Evolutionary conservation across 2,113 vertebrate species (phyloP).

Genomic region (Mobula hypostoma): DNA sequence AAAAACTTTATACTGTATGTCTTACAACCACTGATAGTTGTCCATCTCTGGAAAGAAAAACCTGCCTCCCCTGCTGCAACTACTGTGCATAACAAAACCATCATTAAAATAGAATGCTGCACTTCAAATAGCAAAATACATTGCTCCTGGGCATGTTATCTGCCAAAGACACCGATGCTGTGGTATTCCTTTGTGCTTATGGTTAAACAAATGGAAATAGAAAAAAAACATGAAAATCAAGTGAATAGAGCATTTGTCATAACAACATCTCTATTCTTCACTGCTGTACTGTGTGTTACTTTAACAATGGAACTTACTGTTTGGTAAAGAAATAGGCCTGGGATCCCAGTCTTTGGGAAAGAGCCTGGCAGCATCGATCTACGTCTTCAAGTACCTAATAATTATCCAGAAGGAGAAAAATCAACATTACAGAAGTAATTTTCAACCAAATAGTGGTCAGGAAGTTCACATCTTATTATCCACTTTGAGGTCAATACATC

Average conservation of each 20-base stretch:
- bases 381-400: conserved; percentile 88
- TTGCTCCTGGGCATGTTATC: conserved; percentile 47
- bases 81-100: conserved; percentile 47
- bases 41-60: conserved; percentile 43
- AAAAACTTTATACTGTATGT: conserved; percentile 48
- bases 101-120: conserved; percentile 17
- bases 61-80: conserved; percentile 47
- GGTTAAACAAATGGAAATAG: conserved; percentile 49
- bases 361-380: conserved; percentile 87
- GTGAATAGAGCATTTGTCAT: conserved; percentile 39
- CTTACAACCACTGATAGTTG: conserved; percentile 46
- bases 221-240: conserved; percentile 45
- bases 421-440: background rate
- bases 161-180: conserved; percentile 41
- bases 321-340: conserved; percentile 91
- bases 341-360: conserved; percentile 85
- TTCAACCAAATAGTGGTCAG: background rate
- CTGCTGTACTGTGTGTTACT: conserved; percentile 36
- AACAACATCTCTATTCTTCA: conserved; percentile 39
- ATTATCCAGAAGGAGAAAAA: background rate
- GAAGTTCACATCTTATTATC: background rate
- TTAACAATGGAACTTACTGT: conserved; percentile 65
- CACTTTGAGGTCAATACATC: background rate
- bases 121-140: conserved; percentile 47
- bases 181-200: conserved; percentile 43